Evolutionary conservation across 2,888 invertebrate genomes (phyloP).

Genomic region (Zele albiditarsus): DNA sequence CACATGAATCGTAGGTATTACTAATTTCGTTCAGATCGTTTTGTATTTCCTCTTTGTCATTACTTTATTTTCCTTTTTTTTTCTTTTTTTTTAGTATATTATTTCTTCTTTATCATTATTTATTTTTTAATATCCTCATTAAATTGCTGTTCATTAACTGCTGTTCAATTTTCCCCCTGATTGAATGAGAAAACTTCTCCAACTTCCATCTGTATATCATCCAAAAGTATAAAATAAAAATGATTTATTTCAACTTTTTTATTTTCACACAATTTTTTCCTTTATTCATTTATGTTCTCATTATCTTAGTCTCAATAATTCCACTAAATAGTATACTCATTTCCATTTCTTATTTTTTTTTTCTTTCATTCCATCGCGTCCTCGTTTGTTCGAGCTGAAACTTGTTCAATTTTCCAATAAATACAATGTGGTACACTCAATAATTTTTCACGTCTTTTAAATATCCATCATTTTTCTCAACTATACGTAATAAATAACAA

Average conservation of each 20-base stretch:
- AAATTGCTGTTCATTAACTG: neutral
- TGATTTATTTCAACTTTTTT: neutral
- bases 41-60: conserved; percentile 58
- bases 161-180: neutral
- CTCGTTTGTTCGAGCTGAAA: conserved; percentile 67
- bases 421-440: neutral
- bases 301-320: conserved; percentile 16
- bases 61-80: conserved; percentile 42
- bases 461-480: conserved; percentile 5
- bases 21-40: conserved; percentile 69
- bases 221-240: neutral
- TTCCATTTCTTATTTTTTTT: neutral
- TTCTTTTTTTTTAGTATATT: too few relatives aligned
- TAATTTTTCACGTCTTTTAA: conserved; percentile 16
- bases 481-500: conserved; percentile 22
- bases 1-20: conserved; percentile 71
- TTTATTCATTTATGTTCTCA: conserved; percentile 32
- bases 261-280: neutral
- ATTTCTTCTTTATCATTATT: conserved; percentile 28
- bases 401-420: conserved; percentile 67
- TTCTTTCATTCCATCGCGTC: conserved; percentile 35
- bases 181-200: neutral
- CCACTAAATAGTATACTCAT: conserved; percentile 8
- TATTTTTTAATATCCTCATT: conserved; percentile 39
- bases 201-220: neutral